Evolutionary conservation across 2,888 invertebrate genomes (phyloP).

Genomic region (Melangyna quadrimaculata): DNA sequence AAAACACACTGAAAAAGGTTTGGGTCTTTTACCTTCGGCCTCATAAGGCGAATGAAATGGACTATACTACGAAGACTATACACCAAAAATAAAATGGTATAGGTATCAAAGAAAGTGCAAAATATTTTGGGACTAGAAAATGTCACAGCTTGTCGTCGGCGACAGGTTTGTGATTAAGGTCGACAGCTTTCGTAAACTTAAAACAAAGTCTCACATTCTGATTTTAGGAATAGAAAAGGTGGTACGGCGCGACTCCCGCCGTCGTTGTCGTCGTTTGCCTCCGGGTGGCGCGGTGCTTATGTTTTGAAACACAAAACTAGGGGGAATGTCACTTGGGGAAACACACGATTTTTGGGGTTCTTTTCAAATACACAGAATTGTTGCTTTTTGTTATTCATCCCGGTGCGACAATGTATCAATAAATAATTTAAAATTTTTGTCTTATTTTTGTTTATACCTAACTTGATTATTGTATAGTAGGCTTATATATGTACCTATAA

Average conservation of each 20-base stretch:
- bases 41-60: not conserved
- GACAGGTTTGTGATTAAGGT: constrained; percentile 75
- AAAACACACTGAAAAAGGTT: constrained; percentile 29
- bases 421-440: constrained; percentile 58
- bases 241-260: not conserved
- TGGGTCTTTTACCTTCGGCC: constrained; percentile 7
- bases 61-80: not conserved
- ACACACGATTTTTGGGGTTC: constrained; percentile 1
- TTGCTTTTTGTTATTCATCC: constrained; percentile 21
- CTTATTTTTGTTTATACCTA: not conserved
- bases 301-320: not conserved
- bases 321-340: constrained; percentile 5
- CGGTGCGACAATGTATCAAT: constrained; percentile 55
- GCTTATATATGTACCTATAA: not conserved
- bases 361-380: constrained; percentile 4
- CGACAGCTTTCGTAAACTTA: constrained; percentile 72
- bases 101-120: constrained; percentile 55
- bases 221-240: not conserved
- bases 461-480: not conserved
- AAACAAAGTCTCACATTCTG: constrained; percentile 54
- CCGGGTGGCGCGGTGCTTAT: not conserved
- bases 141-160: constrained; percentile 73
- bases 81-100: not conserved
- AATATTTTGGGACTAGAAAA: constrained; percentile 70
- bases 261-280: too few species aligned